Percentiles rank a stretch among this genome's conserved stretches.
phyloP scores from a whole-genome alignment of 2,888 invertebrate species.

The Eristalinus aeneus region DNA sequence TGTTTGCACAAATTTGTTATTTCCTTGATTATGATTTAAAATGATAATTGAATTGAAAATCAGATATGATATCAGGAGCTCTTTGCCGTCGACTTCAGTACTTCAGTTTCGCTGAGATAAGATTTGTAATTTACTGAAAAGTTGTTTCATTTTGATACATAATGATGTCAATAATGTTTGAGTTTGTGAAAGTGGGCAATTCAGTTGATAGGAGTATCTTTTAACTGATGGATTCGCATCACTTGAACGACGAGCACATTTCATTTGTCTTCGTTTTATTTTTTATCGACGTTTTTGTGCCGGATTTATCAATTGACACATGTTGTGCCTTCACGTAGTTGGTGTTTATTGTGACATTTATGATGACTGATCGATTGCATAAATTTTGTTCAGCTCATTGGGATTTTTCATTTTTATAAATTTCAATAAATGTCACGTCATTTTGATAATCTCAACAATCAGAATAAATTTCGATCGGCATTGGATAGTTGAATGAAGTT shows the following conservation, averaged over 20 bases:
- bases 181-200: background rate
- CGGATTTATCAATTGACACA: background rate
- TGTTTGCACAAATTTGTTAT: background rate
- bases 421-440: background rate
- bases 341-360: constrained; percentile 13
- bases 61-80: constrained; percentile 5
- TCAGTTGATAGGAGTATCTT: background rate
- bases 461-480: background rate
- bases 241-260: background rate
- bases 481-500: background rate
- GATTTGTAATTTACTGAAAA: background rate
- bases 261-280: background rate
- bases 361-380: constrained; percentile 1
- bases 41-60: constrained; percentile 10
- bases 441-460: background rate
- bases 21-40: constrained; percentile 3
- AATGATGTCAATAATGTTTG: background rate
- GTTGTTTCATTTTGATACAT: background rate
- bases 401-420: background rate
- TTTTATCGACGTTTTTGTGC: background rate
- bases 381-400: constrained; percentile 4
- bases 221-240: background rate
- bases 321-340: background rate
- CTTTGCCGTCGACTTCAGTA: background rate
- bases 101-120: constrained; percentile 3